Evolutionary conservation across 2,113 vertebrate genomes (phyloP).

Genomic region (Hemiprocne comata): DNA sequence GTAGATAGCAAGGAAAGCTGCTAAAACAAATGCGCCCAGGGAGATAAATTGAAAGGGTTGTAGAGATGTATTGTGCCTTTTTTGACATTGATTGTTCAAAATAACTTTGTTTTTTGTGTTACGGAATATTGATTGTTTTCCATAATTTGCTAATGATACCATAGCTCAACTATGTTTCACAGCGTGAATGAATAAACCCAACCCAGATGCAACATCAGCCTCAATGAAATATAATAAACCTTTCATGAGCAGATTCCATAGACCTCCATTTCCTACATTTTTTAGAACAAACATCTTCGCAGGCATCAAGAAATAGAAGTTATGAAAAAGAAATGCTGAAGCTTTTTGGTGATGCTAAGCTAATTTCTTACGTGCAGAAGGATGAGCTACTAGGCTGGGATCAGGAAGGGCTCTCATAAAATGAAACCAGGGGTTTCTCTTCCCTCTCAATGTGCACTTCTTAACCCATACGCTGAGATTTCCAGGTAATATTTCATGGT

Average conservation of each 20-base stretch:
- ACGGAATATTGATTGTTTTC: not conserved
- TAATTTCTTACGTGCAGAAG: not conserved
- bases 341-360: not conserved
- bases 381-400: not conserved
- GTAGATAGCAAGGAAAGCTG: not conserved
- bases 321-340: not conserved
- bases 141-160: not conserved
- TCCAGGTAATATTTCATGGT: not conserved
- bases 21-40: not conserved
- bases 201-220: not conserved
- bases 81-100: not conserved
- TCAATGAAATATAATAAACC: not conserved
- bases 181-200: not conserved
- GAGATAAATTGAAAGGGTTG: not conserved
- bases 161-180: not conserved
- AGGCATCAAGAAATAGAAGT: not conserved
- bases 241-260: not conserved
- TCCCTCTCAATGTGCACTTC: rapidly evolving
- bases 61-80: not conserved
- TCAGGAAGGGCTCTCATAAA: not conserved
- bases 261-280: not conserved
- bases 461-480: not conserved
- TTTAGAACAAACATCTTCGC: not conserved
- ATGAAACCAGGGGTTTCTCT: not conserved
- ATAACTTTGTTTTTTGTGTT: not conserved